These are phyloP conservation scores for Nematostella vectensis DNA, from an alignment of 92 coral and sea anemone genomes.

Conservation along the genomic window DNA sequence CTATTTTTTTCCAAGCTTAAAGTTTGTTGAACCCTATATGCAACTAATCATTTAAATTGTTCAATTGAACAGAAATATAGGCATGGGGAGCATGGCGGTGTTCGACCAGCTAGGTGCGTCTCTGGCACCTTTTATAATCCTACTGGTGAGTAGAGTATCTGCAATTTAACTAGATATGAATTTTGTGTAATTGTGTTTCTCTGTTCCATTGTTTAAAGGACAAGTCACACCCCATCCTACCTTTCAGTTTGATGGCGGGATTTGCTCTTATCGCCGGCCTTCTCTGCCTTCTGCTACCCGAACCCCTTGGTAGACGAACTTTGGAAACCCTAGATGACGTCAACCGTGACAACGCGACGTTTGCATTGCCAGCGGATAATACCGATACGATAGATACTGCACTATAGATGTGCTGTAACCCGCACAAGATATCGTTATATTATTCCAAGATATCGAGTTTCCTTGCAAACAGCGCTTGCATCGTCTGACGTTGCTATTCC, in stretches of 20 bases:
- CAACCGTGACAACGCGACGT: neutral
- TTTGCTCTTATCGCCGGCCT: conserved; percentile 54
- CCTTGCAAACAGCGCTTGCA: no score
- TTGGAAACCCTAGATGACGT: conserved; percentile 56
- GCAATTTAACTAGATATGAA: no score
- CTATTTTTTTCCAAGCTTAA: no score
- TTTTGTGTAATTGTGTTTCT: no score
- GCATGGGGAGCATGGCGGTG: conserved; percentile 74
- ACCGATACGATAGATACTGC: neutral
- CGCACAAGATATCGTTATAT: no score
- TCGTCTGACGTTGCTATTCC: no score
- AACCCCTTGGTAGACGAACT: conserved; percentile 65
- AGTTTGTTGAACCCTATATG: no score
- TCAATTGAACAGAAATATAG: conserved; percentile 73
- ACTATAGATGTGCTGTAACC: neutral
- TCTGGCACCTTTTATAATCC: conserved; percentile 69
- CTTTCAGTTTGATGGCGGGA: conserved; percentile 59
- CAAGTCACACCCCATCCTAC: conserved; percentile 50
- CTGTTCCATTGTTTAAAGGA: conserved; percentile 12
- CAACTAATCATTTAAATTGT: no score
- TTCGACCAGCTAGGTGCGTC: conserved; percentile 82
- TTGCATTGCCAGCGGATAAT: neutral
- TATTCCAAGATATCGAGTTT: no score
- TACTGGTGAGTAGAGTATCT: conserved; percentile 50
- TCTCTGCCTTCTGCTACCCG: conserved; percentile 45